Evolutionary conservation across 2,888 invertebrate genomes (phyloP).

Genomic region (Anticlea derivata): DNA sequence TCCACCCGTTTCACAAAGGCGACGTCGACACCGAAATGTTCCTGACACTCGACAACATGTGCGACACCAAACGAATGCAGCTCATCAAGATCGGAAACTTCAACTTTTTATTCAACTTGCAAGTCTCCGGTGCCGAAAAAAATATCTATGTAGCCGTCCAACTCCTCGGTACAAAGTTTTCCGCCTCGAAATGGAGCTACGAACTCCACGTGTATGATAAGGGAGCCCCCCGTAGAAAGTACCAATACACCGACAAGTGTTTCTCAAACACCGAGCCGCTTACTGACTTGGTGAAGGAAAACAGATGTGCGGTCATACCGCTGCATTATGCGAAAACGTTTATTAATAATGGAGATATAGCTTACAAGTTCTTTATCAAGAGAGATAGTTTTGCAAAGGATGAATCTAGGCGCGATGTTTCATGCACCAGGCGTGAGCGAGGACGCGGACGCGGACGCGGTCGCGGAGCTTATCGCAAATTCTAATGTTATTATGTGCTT

Average conservation of each 20-base stretch:
- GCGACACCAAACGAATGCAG: slow-evolving; percentile 42
- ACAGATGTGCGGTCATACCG: slow-evolving; percentile 52
- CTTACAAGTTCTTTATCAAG: slow-evolving; percentile 31
- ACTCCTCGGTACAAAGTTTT: slow-evolving; percentile 54
- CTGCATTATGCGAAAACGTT: slow-evolving; percentile 33
- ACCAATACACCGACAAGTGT: slow-evolving; percentile 50
- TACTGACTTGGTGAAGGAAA: slow-evolving; percentile 43
- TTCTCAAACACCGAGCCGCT: slow-evolving; percentile 41
- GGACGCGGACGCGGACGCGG: slow-evolving; percentile 4
- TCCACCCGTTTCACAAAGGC: slow-evolving; percentile 50
- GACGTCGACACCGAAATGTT: slow-evolving; percentile 57
- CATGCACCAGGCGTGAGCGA: background rate
- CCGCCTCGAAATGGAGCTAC: slow-evolving; percentile 65
- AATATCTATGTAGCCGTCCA: slow-evolving; percentile 58
- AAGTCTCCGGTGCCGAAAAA: slow-evolving; percentile 42
- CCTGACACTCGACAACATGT: slow-evolving; percentile 38
- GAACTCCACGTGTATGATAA: slow-evolving; percentile 69
- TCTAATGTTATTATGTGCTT: too few species aligned
- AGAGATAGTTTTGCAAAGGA: background rate
- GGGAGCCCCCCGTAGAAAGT: slow-evolving; percentile 56
- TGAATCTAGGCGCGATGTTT: slow-evolving; percentile 1
- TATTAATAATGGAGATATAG: slow-evolving; percentile 26
- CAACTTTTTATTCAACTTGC: slow-evolving; percentile 58
- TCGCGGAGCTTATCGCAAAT: slow-evolving; percentile 1
- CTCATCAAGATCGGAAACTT: slow-evolving; percentile 49